These are phyloP conservation scores for Cynaeus angustus DNA, from an alignment of 2,888 invertebrate species.

Conservation along the genomic window DNA sequence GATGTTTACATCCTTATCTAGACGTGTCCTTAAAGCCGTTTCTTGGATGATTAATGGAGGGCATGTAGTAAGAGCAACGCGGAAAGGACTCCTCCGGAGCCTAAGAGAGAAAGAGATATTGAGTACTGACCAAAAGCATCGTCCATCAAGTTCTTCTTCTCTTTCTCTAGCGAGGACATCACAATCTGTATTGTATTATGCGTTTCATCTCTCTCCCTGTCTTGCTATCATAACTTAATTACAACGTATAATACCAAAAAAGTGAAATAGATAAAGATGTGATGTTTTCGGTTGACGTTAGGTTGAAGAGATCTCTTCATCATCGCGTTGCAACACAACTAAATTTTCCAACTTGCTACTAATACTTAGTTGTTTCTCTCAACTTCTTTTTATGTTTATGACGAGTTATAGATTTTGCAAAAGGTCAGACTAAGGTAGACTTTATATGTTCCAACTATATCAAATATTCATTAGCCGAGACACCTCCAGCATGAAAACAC, in stretches of 20 bases:
- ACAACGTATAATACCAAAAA: slow-evolving; percentile 34
- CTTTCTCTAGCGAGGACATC: slow-evolving; percentile 25
- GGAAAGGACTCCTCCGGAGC: slow-evolving; percentile 30
- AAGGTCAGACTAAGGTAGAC: neutral
- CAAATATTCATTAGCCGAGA: slow-evolving; percentile 17
- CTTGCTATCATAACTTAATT: slow-evolving; percentile 30
- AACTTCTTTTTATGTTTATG: neutral
- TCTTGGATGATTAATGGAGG: slow-evolving; percentile 60
- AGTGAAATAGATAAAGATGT: slow-evolving; percentile 25
- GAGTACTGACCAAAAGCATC: slow-evolving; percentile 54
- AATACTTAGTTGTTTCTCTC: neutral
- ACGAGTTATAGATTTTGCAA: slow-evolving; percentile 2
- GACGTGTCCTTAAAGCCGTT: slow-evolving; percentile 58
- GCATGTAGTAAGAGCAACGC: slow-evolving; percentile 47
- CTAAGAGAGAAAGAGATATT: slow-evolving; percentile 26
- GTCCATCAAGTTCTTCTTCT: slow-evolving; percentile 55
- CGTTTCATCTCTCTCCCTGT: slow-evolving; percentile 23
- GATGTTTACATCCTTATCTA: slow-evolving; percentile 61
- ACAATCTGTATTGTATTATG: slow-evolving; percentile 42
- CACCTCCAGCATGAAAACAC: slow-evolving; percentile 2
- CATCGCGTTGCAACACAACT: neutral
- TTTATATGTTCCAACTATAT: slow-evolving; percentile 4
- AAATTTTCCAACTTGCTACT: neutral
- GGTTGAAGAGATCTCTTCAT: neutral
- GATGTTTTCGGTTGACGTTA: slow-evolving; percentile 5